Conservation (phyloP, 2,888 invertebrate genomes). For the Atethmia centrago region DNA sequence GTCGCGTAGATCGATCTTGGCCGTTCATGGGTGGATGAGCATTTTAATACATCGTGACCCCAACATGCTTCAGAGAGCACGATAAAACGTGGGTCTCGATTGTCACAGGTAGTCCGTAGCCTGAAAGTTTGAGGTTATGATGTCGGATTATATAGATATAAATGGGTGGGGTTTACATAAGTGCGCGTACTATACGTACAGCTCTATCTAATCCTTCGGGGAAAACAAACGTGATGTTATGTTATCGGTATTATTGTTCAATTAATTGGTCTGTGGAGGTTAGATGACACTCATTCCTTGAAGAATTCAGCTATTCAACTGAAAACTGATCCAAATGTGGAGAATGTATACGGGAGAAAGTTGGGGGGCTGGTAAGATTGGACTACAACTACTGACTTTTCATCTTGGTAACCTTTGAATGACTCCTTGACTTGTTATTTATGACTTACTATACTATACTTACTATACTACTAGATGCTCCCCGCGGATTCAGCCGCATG, state of each 20-base stretch:
- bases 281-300: neutral
- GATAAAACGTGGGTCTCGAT: neutral
- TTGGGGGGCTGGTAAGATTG: neutral
- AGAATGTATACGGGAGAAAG: no score
- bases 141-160: neutral
- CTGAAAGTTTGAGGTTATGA: neutral
- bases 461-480: no score
- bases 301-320: neutral
- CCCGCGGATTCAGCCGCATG: neutral
- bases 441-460: no score
- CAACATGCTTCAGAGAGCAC: slow-evolving; percentile 21
- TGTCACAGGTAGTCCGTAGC: neutral
- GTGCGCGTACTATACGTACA: neutral
- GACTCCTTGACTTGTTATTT: neutral
- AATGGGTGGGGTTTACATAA: neutral
- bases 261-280: neutral
- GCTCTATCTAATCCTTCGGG: neutral
- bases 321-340: neutral
- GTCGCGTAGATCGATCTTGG: slow-evolving; percentile 20
- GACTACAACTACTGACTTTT: no score
- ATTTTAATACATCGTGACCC: slow-evolving; percentile 31
- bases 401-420: no score
- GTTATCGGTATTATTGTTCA: neutral
- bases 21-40: slow-evolving; percentile 32
- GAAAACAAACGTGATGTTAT: neutral